Conservation (phyloP, 2,888 invertebrate species). For the Diogma glabrata region DNA sequence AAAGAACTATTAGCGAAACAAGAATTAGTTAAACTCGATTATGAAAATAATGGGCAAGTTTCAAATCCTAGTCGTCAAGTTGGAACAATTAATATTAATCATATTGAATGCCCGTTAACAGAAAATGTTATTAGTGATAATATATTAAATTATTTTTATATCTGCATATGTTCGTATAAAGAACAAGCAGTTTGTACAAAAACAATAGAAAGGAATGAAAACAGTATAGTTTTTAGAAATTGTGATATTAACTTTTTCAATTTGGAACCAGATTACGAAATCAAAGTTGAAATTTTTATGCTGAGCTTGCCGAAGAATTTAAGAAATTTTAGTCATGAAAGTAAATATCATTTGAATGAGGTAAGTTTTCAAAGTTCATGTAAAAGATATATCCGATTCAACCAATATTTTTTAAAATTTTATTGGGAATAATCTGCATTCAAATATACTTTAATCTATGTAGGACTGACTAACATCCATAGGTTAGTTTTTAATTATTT, state of each 20-base stretch:
- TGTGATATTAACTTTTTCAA: conserved; percentile 32
- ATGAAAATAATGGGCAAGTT: background rate
- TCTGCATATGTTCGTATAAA: conserved; percentile 31
- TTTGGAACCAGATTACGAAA: conserved; percentile 31
- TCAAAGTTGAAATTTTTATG: conserved; percentile 38
- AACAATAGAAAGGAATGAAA: conserved; percentile 29
- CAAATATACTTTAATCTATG: no score
- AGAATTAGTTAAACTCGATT: conserved; percentile 15
- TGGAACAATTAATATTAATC: conserved; percentile 24
- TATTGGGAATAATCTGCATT: no score
- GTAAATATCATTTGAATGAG: conserved; percentile 28
- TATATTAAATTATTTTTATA: conserved; percentile 34
- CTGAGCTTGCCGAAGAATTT: conserved; percentile 33
- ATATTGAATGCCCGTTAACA: conserved; percentile 28
- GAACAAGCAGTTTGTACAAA: conserved; percentile 32
- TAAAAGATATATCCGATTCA: no score
- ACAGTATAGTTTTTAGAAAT: conserved; percentile 28
- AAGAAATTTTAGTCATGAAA: conserved; percentile 26
- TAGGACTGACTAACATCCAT: no score
- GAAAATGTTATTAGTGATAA: conserved; percentile 28
- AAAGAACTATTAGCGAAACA: conserved; percentile 17
- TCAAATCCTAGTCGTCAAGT: conserved; percentile 7
- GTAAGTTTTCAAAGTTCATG: conserved; percentile 16
- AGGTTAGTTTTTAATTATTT: no score
- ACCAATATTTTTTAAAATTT: no score